Base-by-base conservation (phyloP, 2,888 invertebrate genomes). In the Cryptocephalus primarius region DNA sequence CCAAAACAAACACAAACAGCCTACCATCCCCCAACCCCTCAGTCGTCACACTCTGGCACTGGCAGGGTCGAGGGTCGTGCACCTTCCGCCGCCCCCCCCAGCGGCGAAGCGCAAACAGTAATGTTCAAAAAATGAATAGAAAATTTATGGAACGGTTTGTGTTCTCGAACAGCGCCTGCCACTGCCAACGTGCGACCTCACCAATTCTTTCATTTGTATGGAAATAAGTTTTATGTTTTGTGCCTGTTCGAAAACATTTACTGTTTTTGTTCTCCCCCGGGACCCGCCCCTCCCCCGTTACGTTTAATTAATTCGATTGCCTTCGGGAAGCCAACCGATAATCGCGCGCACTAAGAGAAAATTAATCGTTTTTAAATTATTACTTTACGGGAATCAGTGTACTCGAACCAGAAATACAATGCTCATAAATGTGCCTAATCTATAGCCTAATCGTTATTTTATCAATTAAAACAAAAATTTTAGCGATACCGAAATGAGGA, bases 131-230 rank as follows among this genome's bases (percentile, higher is more conserved):
- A 39, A 39, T 8, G 11, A 8, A 13, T 22, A 2, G 12, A n/a
- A 40, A 40, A 47, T 39, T 42, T 45, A 47, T 41, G 49, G 44
- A 47, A 52, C 49, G 53, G 56, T 54, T 56, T 48, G 51, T 67
- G 77, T 78, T 79, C 77, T 79, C 78, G 79, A 79, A 79, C 80
- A 78, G 79, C 79, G 50, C 56, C 60, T 60, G 59, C 59, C 59
- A 56, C 59, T 60, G 60, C 60, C 60, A 60, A 47, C 50, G 52
- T 49, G 45, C 52, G 50, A 47, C 48, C 36, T 22, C 11, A 36
- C 36, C n/a, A 36, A 11, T 36, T 36, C 12, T n/a, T 11, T 45
- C 32, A 40, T 45, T 45, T 22, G 22, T 22, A 22, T 22, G 22
- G 22, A 22, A 22, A 22, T 22, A 22, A 22, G 22, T 22, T 41